phyloP scores from a whole-genome alignment of 1,140 invertebrate genomes.

The Scylla paramamosain region DNA sequence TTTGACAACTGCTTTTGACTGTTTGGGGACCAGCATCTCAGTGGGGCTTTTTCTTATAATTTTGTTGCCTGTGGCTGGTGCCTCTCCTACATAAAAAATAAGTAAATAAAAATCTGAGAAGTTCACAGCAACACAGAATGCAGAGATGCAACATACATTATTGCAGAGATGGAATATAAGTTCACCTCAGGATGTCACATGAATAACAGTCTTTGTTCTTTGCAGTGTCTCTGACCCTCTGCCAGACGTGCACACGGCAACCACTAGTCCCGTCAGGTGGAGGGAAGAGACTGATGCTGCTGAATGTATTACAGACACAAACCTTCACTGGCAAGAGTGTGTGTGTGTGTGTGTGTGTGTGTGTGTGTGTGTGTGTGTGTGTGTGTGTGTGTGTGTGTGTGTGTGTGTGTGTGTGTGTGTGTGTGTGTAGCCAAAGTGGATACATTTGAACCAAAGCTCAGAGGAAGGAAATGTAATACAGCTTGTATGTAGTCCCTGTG shows the following conservation, averaged over 20 bases:
- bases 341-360: constrained; percentile 28
- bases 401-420: constrained; percentile 26
- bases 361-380: constrained; percentile 30
- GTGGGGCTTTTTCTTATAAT: no score
- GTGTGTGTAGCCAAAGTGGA: not conserved
- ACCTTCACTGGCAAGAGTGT: not conserved
- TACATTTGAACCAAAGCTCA: not conserved
- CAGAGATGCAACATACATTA: no score
- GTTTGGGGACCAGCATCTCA: no score
- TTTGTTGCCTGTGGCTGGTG: no score
- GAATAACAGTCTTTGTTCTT: not conserved
- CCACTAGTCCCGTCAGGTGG: no score
- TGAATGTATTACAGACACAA: not conserved
- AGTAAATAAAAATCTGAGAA: no score
- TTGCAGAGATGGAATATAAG: no score
- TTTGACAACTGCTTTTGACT: no score
- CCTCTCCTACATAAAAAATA: no score
- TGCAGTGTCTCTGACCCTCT: not conserved
- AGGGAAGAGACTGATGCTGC: no score
- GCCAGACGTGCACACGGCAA: not conserved
- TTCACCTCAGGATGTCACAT: no score
- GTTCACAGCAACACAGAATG: no score
- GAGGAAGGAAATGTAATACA: not conserved
- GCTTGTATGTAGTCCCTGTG: not conserved
- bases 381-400: constrained; percentile 1